Base-by-base conservation (phyloP, 2,797 vertebrate species). In the Psittacula echo region DNA sequence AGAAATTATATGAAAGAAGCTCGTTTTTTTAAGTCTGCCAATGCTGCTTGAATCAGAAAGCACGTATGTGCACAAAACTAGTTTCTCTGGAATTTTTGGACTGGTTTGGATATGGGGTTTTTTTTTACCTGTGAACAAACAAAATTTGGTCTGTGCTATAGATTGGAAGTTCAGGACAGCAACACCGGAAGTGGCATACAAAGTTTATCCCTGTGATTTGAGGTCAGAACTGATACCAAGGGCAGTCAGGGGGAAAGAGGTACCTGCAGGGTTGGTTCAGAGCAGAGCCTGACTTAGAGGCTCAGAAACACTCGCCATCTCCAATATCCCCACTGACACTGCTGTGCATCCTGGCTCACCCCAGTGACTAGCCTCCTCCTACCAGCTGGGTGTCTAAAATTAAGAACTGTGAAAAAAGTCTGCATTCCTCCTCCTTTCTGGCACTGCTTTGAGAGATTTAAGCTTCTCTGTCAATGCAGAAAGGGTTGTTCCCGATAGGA, bases 381-480 rank as follows among this genome's bases (percentile, higher is more conserved):
- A 60, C 86, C 61, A 42, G 61, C 12, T 72, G 68, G 34, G 26
- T 60, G 37, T 56, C 62, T 81, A 32, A 88, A 88, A 76, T 90
- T n/a, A 60, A 56, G 19, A 87, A 37, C 48, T 50, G 24, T 79
- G 73, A 64, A 61, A 84, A 78, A 87, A 70, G 21, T 45, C 60
- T 71, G 41, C 47, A 42, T 90, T 77, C 56, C n/a, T 74, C 32
- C 62, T 87, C 37, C 45, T 90, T 92, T 76, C 42, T 93, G 89
- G 42, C 65, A 71, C 45, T 34, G 79, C 65, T 83, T 71, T 75
- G 70, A 84, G 75, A 84, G 60, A 73, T 87, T 54, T 58, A 68
- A 79, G 82, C 47, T 80, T 56, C 79, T 82, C 72, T 91, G 68
- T 85, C 67, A 70, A 90, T 96, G 58, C 90, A 86, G 37, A 89